Evolutionary conservation across 1,140 invertebrate species (phyloP).

Genomic region (Drosophila melanica): DNA sequence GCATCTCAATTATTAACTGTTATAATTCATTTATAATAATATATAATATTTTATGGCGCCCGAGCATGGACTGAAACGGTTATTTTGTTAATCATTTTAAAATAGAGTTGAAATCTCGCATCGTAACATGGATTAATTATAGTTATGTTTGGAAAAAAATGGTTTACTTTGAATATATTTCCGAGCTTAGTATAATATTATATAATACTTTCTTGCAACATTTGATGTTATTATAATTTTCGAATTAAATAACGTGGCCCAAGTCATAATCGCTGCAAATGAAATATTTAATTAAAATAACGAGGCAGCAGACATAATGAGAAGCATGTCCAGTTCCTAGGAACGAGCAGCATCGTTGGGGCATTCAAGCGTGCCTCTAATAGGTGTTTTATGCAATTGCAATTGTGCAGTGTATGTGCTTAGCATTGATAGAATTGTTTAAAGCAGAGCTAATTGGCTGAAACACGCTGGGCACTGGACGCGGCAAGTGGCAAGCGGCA

Average conservation of each 20-base stretch:
- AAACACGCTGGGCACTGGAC: conserved; percentile 33
- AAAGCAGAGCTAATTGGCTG: conserved; percentile 58
- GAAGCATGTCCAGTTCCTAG: conserved; percentile 10
- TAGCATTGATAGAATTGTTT: conserved; percentile 76
- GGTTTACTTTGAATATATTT: no score
- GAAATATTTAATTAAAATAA: conserved; percentile 18
- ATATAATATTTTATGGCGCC: no score
- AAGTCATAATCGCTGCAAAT: conserved; percentile 3
- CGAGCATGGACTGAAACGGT: no score
- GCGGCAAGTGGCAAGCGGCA: conserved; percentile 37
- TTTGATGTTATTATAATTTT: no score
- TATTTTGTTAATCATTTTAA: no score
- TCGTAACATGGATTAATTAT: no score
- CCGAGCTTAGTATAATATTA: no score
- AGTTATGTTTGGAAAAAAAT: no score
- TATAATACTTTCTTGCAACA: not conserved
- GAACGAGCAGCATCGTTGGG: conserved; percentile 17
- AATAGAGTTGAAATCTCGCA: no score
- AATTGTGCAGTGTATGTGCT: conserved; percentile 19
- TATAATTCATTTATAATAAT: no score
- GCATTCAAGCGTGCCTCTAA: conserved; percentile 73
- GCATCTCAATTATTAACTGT: no score
- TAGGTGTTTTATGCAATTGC: conserved; percentile 55
- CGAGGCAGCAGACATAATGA: not conserved
- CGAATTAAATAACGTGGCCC: not conserved